Conservation (phyloP, 2,888 invertebrate genomes). For the Coremacera marginata region DNA sequence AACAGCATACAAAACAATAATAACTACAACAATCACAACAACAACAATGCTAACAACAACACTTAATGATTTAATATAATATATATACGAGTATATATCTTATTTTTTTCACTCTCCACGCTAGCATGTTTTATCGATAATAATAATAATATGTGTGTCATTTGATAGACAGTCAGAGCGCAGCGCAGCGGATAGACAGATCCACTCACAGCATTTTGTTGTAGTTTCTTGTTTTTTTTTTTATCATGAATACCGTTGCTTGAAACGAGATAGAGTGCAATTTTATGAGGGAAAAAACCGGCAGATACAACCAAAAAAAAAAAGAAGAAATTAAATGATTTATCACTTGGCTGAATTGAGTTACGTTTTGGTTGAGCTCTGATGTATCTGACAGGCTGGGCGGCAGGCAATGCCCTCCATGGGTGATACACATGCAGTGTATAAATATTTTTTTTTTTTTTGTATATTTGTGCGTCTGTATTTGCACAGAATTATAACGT, state of each 20-base stretch:
- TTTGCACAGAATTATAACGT: neutral
- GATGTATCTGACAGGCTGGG: constrained; percentile 29
- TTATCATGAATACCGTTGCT: constrained; percentile 36
- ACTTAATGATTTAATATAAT: constrained; percentile 18
- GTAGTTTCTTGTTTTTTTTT: constrained; percentile 13
- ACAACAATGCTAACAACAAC: neutral
- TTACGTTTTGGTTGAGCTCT: constrained; percentile 22
- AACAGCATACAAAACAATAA: neutral
- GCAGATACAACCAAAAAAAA: neutral
- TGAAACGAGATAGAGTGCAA: constrained; percentile 39
- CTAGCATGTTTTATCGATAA: constrained; percentile 21
- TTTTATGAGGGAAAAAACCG: constrained; percentile 16
- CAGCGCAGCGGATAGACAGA: constrained; percentile 2
- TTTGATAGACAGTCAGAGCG: constrained; percentile 30
- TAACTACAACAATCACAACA: neutral
- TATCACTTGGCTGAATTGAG: constrained; percentile 33
- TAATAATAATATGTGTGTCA: constrained; percentile 38
- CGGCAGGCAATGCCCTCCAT: neutral
- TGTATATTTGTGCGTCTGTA: too few species aligned
- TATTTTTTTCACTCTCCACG: neutral
- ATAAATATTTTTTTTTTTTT: too few species aligned
- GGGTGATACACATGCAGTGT: too few species aligned
- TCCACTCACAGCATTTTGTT: neutral
- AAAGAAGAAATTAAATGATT: constrained; percentile 36
- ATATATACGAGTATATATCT: constrained; percentile 6